These are phyloP conservation scores for Turnix velox DNA, from an alignment of 2,113 vertebrate genomes.

Conservation along the genomic window DNA sequence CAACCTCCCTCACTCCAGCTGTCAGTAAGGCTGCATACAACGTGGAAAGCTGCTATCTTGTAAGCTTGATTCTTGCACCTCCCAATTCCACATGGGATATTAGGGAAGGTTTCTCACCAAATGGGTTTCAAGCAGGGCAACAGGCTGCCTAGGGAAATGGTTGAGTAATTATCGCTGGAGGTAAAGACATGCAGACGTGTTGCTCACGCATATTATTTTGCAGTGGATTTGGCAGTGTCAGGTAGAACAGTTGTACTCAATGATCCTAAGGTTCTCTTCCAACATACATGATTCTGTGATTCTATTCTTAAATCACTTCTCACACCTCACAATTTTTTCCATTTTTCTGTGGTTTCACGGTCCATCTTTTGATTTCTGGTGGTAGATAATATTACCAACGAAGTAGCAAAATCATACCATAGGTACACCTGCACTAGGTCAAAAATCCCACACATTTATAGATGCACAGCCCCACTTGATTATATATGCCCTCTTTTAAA, in stretches of 20 bases:
- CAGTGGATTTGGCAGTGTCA: not conserved
- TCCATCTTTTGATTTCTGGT: not conserved
- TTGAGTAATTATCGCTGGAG: not conserved
- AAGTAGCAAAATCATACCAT: not conserved
- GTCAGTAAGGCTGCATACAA: not conserved
- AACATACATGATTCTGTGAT: not conserved
- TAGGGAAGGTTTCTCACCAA: not conserved
- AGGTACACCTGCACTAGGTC: not conserved
- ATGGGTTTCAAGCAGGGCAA: not conserved
- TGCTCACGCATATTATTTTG: not conserved
- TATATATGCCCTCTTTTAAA: not conserved
- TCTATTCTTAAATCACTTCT: not conserved
- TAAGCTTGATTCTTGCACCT: not conserved
- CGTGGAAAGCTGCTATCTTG: not conserved
- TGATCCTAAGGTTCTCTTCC: not conserved
- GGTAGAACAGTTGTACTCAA: fast-evolving
- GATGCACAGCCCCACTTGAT: not conserved
- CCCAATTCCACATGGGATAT: not conserved
- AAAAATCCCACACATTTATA: not conserved
- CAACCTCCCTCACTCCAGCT: not conserved
- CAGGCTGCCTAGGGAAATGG: not conserved
- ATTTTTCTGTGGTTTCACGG: not conserved
- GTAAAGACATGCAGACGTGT: fast-evolving
- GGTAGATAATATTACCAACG: not conserved
- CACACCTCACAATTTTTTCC: not conserved